Evolutionary conservation across 2,113 vertebrate species (phyloP), one percentile per base, ranked within the genome.

Genomic region (Condylura cristata): DNA sequence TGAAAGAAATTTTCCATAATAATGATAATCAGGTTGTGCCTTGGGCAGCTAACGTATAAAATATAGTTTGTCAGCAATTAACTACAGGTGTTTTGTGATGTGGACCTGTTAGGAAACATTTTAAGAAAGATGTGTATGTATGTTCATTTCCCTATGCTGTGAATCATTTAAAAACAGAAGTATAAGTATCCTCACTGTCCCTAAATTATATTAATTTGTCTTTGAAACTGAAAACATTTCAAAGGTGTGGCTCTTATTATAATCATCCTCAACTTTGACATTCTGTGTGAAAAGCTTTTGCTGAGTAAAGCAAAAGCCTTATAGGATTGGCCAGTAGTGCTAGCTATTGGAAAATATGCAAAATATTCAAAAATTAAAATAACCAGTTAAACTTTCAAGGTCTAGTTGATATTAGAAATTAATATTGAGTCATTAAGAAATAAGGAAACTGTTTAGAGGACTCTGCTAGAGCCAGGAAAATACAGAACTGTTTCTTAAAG

Each of bases 361-460:
- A 83, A 70, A 82, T 95, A 86, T 7, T 94, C 39, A 85, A 68
- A 72, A 65, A 71, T 60, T 48, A 58, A 91, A 89, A 75, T 86
- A 78, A 24, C 56, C 53, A 72, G 30, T 75, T 83, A 46, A 76
- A 56, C 81, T 71, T 94, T 46, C 39, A 79, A 61, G 79, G 39
- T 74, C 28, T 91, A 18, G 48, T 60, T 86, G 37, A 53, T 65
- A 66, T 83, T 94, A 76, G 68, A 93, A 85, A 78, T 90, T 76
- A 72, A 70, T 76, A 53, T 93, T 39, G 63, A 14, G 32, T 83
- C 66, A 87, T 65, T 92, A 17, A 74, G 28, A 37, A 51, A 85
- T 86, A 93, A 89, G 46, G 34, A 61, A 5, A 53, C 11, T 81
- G 44, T 79, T 68, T 28, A 88, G 53, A 90, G 32, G 37, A 60